Conservation (phyloP, 2,888 invertebrate species). For the Lithophane leautieri region DNA sequence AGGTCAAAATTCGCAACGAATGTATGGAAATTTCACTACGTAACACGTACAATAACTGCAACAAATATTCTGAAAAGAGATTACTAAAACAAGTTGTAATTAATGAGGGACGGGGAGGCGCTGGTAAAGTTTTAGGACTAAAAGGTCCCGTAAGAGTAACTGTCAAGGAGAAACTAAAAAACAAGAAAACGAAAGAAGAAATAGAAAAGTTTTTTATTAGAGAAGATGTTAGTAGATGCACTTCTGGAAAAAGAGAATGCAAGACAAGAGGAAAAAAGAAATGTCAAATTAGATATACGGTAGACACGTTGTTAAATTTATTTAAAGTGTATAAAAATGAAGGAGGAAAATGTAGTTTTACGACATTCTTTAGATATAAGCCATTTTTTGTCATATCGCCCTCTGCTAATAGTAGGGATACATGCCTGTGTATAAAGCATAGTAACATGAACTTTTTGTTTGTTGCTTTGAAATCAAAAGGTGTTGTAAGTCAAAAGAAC, state of each 20-base stretch:
- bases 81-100: constrained; percentile 23
- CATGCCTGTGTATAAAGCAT: constrained; percentile 52
- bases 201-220: constrained; percentile 33
- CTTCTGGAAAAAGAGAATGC: constrained; percentile 34
- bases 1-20: constrained; percentile 21
- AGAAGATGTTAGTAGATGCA: constrained; percentile 40
- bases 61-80: constrained; percentile 22
- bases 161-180: constrained; percentile 11
- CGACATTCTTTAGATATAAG: constrained; percentile 43
- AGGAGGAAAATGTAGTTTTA: constrained; percentile 44
- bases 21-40: constrained; percentile 24
- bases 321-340: constrained; percentile 37
- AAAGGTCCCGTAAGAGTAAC: constrained; percentile 16
- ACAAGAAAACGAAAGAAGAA: constrained; percentile 15
- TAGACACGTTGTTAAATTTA: constrained; percentile 31
- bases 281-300: constrained; percentile 30
- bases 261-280: constrained; percentile 17
- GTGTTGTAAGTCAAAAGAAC: constrained; percentile 35
- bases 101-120: constrained; percentile 6
- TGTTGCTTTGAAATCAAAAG: constrained; percentile 37
- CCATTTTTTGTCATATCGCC: constrained; percentile 44
- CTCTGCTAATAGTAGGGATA: constrained; percentile 29
- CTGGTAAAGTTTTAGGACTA: constrained; percentile 18
- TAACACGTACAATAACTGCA: constrained; percentile 22
- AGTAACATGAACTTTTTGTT: constrained; percentile 41